These are phyloP conservation scores for Magallana gigas DNA, from an alignment of 1,140 invertebrate species.

Conservation along the genomic window DNA sequence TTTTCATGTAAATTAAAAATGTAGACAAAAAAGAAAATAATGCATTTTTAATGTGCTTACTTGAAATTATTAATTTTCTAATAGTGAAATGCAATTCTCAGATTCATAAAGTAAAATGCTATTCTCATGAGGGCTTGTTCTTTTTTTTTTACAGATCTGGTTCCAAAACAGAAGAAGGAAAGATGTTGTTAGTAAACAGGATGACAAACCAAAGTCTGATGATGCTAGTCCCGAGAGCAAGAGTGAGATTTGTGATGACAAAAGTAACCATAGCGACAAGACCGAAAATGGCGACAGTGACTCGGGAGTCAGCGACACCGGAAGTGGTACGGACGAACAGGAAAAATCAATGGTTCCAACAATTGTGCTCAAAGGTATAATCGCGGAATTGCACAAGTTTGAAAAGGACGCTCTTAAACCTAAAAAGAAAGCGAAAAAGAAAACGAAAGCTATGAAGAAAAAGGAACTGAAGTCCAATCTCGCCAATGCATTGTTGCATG, in stretches of 20 bases:
- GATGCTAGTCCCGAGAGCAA: constrained; percentile 48
- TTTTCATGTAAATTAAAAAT: background rate
- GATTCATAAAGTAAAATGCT: too few species aligned
- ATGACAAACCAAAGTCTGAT: constrained; percentile 59
- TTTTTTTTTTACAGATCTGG: constrained; percentile 71
- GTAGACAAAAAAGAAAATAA: background rate
- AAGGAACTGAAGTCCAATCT: constrained; percentile 52
- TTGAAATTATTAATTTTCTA: too few species aligned
- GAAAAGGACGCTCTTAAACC: constrained; percentile 69
- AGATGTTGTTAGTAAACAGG: constrained; percentile 69
- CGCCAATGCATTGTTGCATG: constrained; percentile 52
- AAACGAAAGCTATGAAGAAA: constrained; percentile 59
- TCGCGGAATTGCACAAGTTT: constrained; percentile 71
- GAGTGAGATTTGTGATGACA: constrained; percentile 40
- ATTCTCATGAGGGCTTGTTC: too few species aligned
- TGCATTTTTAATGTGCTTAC: too few species aligned
- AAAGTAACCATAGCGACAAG: constrained; percentile 41
- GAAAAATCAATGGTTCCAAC: constrained; percentile 66
- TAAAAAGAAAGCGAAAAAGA: constrained; percentile 70
- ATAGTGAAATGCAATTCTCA: too few species aligned
- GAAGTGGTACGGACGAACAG: constrained; percentile 45
- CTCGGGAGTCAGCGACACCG: constrained; percentile 47
- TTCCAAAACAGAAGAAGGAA: constrained; percentile 76
- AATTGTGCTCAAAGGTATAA: constrained; percentile 72
- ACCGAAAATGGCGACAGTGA: constrained; percentile 47